A percentile compares a stretch with the other conserved stretches of the same genome.
Evolutionary conservation across 2,797 vertebrate species (phyloP).

Genomic region (Acrossocheilus fasciatus): DNA sequence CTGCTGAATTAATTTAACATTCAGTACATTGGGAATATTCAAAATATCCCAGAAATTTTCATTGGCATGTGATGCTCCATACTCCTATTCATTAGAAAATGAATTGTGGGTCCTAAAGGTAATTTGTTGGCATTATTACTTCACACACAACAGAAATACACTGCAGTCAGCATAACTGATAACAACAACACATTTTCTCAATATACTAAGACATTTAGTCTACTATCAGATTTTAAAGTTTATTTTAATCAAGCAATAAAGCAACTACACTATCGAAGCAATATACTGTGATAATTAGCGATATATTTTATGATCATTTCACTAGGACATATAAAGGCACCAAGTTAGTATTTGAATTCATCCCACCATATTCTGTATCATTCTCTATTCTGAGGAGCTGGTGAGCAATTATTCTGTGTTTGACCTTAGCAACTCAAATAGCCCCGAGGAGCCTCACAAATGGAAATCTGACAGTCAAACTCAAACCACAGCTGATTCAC

Average conservation of each 20-base stretch:
- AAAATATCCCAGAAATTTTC: not conserved
- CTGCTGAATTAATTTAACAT: not conserved
- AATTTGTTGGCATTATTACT: not conserved
- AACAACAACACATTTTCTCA: not conserved
- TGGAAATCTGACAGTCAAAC: slow-evolving; percentile 18
- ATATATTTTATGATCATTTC: not conserved
- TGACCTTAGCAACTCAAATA: slow-evolving; percentile 38
- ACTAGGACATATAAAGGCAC: not conserved
- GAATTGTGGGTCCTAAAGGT: not conserved
- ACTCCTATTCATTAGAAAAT: slow-evolving; percentile 6
- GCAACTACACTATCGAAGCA: not conserved
- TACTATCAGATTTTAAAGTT: not conserved
- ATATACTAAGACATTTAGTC: not conserved
- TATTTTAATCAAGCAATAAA: not conserved
- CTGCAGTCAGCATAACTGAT: not conserved
- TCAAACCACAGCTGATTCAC: not conserved
- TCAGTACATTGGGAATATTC: not conserved
- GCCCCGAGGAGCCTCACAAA: slow-evolving; percentile 32
- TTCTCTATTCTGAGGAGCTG: slow-evolving; percentile 20
- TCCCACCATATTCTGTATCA: not conserved
- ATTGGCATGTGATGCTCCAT: not conserved
- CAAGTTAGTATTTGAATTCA: not conserved
- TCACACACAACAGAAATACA: not conserved
- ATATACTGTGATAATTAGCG: not conserved
- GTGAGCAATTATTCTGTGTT: slow-evolving; percentile 32